phyloP scores from a whole-genome alignment of 2,113 vertebrate genomes.

The Engystomops pustulosus region DNA sequence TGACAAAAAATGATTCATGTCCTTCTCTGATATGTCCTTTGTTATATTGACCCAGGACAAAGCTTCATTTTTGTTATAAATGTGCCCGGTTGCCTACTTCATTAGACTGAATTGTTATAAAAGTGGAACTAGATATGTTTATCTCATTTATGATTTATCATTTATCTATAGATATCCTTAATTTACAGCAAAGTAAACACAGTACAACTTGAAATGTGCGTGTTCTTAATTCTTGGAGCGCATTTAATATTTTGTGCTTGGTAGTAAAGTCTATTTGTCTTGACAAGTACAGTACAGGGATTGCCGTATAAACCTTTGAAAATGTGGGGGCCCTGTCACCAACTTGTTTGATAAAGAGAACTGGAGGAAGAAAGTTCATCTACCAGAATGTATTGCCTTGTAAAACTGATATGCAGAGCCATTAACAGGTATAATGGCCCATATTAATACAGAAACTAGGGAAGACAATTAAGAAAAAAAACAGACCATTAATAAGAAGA shows the following conservation, averaged over 20 bases:
- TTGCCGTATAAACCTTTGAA: not conserved
- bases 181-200: not conserved
- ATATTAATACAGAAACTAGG: constrained; percentile 31
- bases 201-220: not conserved
- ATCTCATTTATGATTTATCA: constrained; percentile 4
- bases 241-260: not conserved
- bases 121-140: not conserved
- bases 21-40: not conserved
- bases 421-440: constrained; percentile 41
- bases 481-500: constrained; percentile 26
- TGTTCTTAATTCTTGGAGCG: not conserved
- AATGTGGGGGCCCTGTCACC: constrained; percentile 27
- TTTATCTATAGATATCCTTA: not conserved
- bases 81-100: not conserved
- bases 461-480: constrained; percentile 41
- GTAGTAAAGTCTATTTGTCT: not conserved
- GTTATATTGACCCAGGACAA: not conserved
- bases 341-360: constrained; percentile 23
- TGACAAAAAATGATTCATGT: not conserved
- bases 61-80: not conserved
- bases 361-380: not conserved
- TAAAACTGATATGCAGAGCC: constrained; percentile 41
- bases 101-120: constrained; percentile 4
- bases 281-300: not conserved
- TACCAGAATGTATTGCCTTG: constrained; percentile 31